These are phyloP conservation scores for Ailuropoda melanoleuca DNA, from an alignment of 2,113 vertebrate genomes.

Conservation along the genomic window DNA sequence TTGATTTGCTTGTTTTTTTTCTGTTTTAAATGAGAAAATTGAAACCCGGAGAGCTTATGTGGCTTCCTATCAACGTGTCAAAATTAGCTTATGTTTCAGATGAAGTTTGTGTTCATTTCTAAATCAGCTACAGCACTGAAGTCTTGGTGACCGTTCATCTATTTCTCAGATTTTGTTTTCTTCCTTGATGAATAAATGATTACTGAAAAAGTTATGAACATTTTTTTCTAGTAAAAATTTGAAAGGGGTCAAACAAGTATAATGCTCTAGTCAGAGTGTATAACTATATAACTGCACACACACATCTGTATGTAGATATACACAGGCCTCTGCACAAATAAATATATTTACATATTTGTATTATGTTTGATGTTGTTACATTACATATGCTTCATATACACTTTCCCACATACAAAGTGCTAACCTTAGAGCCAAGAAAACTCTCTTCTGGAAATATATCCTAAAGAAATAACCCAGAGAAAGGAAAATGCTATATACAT, in stretches of 20 bases:
- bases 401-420: not conserved
- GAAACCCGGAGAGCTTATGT: not conserved
- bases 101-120: conserved; percentile 3
- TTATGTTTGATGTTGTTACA: not conserved
- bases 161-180: not conserved
- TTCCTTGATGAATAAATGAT: not conserved
- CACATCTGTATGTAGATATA: not conserved
- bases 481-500: not conserved
- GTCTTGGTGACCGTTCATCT: not conserved
- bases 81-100: conserved; percentile 9
- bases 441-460: not conserved
- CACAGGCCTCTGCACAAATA: not conserved
- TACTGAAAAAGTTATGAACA: not conserved
- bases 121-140: not conserved
- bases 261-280: not conserved
- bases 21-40: conserved; percentile 3
- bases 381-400: not conserved
- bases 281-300: not conserved
- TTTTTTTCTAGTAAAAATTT: conserved; percentile 27
- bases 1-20: not conserved
- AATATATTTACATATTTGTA: not conserved
- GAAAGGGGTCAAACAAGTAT: not conserved
- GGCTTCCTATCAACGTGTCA: not conserved
- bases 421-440: not conserved
- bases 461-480: not conserved